Base-by-base conservation (phyloP, 92 coral and sea anemone genomes). In the Epizoanthus stellaris region DNA sequence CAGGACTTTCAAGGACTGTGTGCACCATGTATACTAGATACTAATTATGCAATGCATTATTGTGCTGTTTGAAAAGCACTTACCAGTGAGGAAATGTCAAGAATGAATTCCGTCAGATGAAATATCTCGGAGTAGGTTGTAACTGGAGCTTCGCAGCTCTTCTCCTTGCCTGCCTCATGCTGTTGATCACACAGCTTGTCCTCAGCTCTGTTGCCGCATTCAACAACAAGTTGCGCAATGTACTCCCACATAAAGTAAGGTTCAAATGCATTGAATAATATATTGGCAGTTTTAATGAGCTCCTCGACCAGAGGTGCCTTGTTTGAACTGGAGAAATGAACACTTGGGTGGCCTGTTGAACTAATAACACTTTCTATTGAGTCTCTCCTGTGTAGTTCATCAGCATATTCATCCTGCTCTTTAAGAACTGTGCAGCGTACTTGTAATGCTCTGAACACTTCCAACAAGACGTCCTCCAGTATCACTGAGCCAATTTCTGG, bases 231-330 rank as follows among this genome's bases (percentile, higher is more conserved):
- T 86, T 94, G 93, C 36, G 98, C 94, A 15, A 93, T 87, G 87
- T 94, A 94, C 34, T 93, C 95, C 99, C 99, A 96, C 99, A 96
- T 94, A 57, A 96, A 96, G 63, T 94, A 96, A 5, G 99, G 99
- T 75, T 96, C 99, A 85, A 96, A 96, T 2, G 96, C 94, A 72
- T 96, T 94, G 85, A 96, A 96, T 12, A 96, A 89, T 15, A 96
- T 81, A 85, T 96, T 96, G 3, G 98, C 99, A 11, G 98, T 94
- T 71, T 94, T 96, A 11, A 94, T 90, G 19, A 96, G 70, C 69
- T 96, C 99, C 69, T 96, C 98, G 15, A 94, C 87, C 14, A 88
- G 84, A 38, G 95, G 93, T 11, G 90, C 92, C 90, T 89, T 96
- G 52, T 70, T 75, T 5, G 95, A 63, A 6, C 85, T 56, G 10